These are phyloP conservation scores for Euleptes europaea DNA, from an alignment of 2,113 vertebrate genomes.

Conservation along the genomic window DNA sequence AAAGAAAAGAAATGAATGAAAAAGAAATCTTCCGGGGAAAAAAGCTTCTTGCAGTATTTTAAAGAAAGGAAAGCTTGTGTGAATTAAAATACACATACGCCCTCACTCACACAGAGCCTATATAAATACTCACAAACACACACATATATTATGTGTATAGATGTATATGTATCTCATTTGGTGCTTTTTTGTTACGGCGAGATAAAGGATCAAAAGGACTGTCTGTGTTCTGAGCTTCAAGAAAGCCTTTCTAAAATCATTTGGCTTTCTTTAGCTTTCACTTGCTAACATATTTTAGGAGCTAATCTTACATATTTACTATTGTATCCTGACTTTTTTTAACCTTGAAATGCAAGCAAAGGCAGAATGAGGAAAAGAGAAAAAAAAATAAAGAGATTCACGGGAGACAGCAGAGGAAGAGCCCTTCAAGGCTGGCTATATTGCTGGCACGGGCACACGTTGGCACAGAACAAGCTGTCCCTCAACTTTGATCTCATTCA, in stretches of 20 bases:
- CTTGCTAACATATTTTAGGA: constrained; percentile 82
- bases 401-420: constrained; percentile 39
- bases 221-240: constrained; percentile 91
- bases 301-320: constrained; percentile 86
- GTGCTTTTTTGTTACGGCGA: constrained; percentile 81
- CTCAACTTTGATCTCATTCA: neutral
- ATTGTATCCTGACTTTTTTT: constrained; percentile 86
- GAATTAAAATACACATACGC: constrained; percentile 72
- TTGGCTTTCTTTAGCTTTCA: constrained; percentile 81
- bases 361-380: constrained; percentile 67
- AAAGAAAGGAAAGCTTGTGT: constrained; percentile 90
- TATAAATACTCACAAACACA: neutral
- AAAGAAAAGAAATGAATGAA: constrained; percentile 84
- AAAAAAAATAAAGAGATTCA: constrained; percentile 51
- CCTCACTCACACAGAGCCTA: constrained; percentile 6
- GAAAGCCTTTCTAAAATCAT: constrained; percentile 87
- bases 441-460: constrained; percentile 5
- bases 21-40: constrained; percentile 75
- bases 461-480: neutral
- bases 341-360: constrained; percentile 93
- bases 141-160: constrained; percentile 53
- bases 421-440: neutral
- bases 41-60: constrained; percentile 88
- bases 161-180: constrained; percentile 66
- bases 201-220: constrained; percentile 92